phyloP scores from a whole-genome alignment of 2,113 vertebrate species.

The Onychostoma macrolepis region DNA sequence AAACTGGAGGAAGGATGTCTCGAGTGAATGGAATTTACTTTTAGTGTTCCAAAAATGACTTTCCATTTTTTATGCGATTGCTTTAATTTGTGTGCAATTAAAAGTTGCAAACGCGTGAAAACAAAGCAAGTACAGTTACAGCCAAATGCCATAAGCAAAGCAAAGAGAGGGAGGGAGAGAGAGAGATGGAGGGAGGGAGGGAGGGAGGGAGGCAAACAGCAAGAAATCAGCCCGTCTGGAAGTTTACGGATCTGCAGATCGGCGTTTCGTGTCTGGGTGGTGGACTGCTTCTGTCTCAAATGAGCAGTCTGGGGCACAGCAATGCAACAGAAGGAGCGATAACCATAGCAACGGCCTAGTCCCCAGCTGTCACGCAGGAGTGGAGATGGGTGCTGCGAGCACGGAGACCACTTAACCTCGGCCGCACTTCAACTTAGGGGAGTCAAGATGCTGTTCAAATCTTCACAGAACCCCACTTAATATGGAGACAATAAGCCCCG shows the following conservation, averaged over 20 bases:
- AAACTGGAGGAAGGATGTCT: constrained; percentile 74
- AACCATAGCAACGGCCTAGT: constrained; percentile 72
- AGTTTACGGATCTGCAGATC: constrained; percentile 57
- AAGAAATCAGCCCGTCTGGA: constrained; percentile 33
- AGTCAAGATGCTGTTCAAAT: constrained; percentile 79
- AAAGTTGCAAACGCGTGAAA: constrained; percentile 70
- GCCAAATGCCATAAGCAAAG: constrained; percentile 50
- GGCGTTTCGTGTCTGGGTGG: constrained; percentile 57
- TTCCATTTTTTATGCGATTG: constrained; percentile 74
- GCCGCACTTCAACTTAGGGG: constrained; percentile 79
- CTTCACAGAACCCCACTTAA: constrained; percentile 75
- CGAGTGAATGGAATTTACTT: constrained; percentile 72
- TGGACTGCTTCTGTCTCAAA: constrained; percentile 67
- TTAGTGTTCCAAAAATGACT: constrained; percentile 76
- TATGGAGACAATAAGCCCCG: constrained; percentile 74
- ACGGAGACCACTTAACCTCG: constrained; percentile 81
- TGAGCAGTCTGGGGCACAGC: constrained; percentile 68
- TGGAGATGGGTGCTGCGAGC: constrained; percentile 78
- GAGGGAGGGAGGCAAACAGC: not conserved
- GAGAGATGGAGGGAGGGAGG: not conserved
- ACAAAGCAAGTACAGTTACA: constrained; percentile 52
- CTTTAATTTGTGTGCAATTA: constrained; percentile 77
- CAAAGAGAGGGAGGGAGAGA: not conserved
- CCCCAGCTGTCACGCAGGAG: constrained; percentile 68
- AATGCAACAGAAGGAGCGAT: constrained; percentile 61